Conservation (phyloP, 1,140 invertebrate species). For the Caenorhabditis inopinata region DNA sequence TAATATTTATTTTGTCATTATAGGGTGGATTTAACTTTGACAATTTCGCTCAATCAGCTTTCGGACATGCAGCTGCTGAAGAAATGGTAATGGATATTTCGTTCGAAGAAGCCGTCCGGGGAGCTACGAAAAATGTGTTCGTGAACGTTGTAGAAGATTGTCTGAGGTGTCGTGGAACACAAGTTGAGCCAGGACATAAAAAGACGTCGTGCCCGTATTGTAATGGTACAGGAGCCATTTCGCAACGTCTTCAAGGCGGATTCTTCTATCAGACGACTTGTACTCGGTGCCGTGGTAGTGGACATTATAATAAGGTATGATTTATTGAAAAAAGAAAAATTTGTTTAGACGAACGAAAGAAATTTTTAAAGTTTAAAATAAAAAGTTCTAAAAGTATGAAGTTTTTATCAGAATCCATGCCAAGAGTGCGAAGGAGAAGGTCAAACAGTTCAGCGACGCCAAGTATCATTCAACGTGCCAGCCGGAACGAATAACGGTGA, state of each 20-base stretch:
- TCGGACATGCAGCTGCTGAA: slow-evolving; percentile 25
- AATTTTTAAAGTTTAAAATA: too few relatives aligned
- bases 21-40: slow-evolving; percentile 44
- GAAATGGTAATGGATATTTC: slow-evolving; percentile 76
- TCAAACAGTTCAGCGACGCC: slow-evolving; percentile 82
- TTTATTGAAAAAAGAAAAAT: background rate
- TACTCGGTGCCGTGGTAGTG: slow-evolving; percentile 83
- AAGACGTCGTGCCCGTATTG: slow-evolving; percentile 80
- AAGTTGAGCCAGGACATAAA: slow-evolving; percentile 84
- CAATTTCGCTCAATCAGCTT: slow-evolving; percentile 27
- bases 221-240: slow-evolving; percentile 81
- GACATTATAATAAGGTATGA: slow-evolving; percentile 77
- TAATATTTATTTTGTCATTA: background rate
- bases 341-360: too few relatives aligned
- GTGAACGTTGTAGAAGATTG: slow-evolving; percentile 91
- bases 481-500: slow-evolving; percentile 80
- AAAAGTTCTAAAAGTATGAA: too few relatives aligned
- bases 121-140: slow-evolving; percentile 20
- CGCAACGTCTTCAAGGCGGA: slow-evolving; percentile 72
- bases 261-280: slow-evolving; percentile 97
- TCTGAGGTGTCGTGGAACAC: slow-evolving; percentile 80
- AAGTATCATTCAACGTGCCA: slow-evolving; percentile 89
- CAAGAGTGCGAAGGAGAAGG: slow-evolving; percentile 89
- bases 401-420: slow-evolving; percentile 75
- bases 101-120: slow-evolving; percentile 88